Evolutionary conservation across 2,888 invertebrate species (phyloP), one percentile per base, ranked within the genome.

Genomic region (Rhopalosiphum nymphaeae): DNA sequence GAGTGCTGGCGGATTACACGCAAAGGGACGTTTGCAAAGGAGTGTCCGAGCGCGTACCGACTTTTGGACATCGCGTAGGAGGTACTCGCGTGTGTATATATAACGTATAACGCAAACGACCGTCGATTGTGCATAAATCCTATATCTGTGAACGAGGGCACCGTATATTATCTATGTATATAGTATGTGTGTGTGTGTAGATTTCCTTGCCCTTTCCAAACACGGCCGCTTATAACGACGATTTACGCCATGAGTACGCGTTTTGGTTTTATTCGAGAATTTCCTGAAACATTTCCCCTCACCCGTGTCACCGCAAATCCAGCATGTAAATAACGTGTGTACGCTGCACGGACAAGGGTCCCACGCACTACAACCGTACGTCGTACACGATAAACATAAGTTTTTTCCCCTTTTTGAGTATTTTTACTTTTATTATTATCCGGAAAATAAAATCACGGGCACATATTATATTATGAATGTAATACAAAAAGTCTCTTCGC

Each of bases 11-110:
- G 93, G 21, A 85, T 85, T 93, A 94, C 94, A 94, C 49, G 94
- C 86, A 94, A 91, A 91, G 94, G 94, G 94, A 94, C 91, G 94
- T 90, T 67, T 93, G 56, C 89, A 91, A 94, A 94, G 94, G 94
- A 94, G 94, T 91, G 94, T 91, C 91, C 94, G 67, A 85, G n/a
- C 61, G 49, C 56, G 49, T 93, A 56, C 42, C 61, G 89, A 91
- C 94, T 85, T 91, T 90, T 89, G 90, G 94, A 94, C 94, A 94
- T 67, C 89, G 90, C 90, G 87, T 94, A 94, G 94, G 94, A 94
- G 94, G 94, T 91, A 49, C 94, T 57, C 29, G 56, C 56, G 16
- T 16, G 36, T n/a, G n/a, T 78, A 78, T 78, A 78, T 78, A 78
- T 78, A 78, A 78, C 49, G 90, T 46, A 36, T n/a, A 67, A 90